Evolutionary conservation across 2,797 vertebrate genomes (phyloP), one percentile per base, ranked within the genome.

Genomic region (Varecia variegata): DNA sequence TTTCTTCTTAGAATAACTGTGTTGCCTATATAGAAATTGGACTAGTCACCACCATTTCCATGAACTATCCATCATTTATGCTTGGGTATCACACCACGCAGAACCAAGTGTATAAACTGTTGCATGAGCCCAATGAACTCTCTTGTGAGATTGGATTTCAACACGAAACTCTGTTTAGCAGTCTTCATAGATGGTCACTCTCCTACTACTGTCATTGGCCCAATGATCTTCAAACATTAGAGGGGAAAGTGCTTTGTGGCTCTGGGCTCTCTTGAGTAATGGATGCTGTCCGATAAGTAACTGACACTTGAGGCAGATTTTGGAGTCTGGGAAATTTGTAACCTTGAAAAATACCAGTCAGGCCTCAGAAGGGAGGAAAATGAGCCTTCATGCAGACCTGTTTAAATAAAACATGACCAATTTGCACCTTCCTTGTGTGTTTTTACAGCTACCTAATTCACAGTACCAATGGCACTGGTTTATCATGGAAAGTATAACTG

Each of bases 351-450:
- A 67, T 43, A 79, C n/a, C 62, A 73, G 70, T 43, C 14, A 87
- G 88, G 74, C 54, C 71, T 97, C 94, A 74, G 52, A 93, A 43
- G 32, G 74, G 81, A 91, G 67, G 81, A 56, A 76, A 30, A 58
- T n/a, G 27, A 88, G 93, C 81, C 76, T 97, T 97, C 79, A 67
- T 81, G 93, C 85, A 97, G 83, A 90, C 47, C 73, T 92, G 73
- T 32, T 20, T 95, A 93, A 97, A 90, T 97, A 95, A 98, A 97
- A 70, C 58, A 95, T 95, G 95, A 97, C 45, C 50, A 85, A 56
- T 94, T 93, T 95, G 1, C 23, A 71, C 82, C 70, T 95, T 58
- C 71, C 45, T 70, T 54, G 60, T 32, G 0, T 30, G 38, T 94
- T 93, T 95, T 88, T 62, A 54, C 88, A 92, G 95, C 71, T 97